phyloP scores from a whole-genome alignment of 2,797 vertebrate species.

The Geotrypetes seraphini region DNA sequence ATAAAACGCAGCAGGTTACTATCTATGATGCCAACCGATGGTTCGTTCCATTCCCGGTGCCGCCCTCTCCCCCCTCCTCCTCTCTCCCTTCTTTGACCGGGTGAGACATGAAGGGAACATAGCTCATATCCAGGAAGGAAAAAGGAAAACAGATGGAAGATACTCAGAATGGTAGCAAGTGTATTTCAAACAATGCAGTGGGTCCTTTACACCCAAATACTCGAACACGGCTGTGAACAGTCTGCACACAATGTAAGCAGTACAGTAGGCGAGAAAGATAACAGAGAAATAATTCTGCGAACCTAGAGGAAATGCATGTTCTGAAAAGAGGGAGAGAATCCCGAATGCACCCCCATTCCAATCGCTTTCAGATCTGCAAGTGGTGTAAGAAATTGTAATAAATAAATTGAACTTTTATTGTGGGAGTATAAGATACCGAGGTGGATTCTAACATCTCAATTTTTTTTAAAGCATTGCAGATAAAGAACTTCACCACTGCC shows the following conservation, averaged over 20 bases:
- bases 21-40: too few relatives aligned
- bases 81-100: constrained; percentile 2
- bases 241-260: constrained; percentile 61
- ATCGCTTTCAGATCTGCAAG: too few relatives aligned
- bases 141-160: constrained; percentile 73
- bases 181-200: constrained; percentile 39
- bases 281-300: constrained; percentile 77
- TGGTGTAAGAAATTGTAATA: too few relatives aligned
- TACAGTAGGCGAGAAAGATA: constrained; percentile 68
- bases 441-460: too few relatives aligned
- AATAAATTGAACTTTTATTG: too few relatives aligned
- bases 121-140: constrained; percentile 71
- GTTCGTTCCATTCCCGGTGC: too few relatives aligned
- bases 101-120: constrained; percentile 41
- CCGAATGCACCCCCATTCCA: too few relatives aligned
- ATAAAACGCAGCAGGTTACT: too few relatives aligned
- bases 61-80: not conserved
- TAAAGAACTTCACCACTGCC: too few relatives aligned
- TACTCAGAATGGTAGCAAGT: constrained; percentile 53
- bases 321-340: constrained; percentile 32
- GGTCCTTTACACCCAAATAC: constrained; percentile 35
- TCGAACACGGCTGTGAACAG: constrained; percentile 45
- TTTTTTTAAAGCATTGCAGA: too few relatives aligned
- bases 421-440: too few relatives aligned
- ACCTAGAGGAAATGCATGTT: constrained; percentile 55